Percentiles rank a stretch among this genome's conserved stretches.
Evolutionary conservation across 2,888 invertebrate species (phyloP).

Genomic region (Apomyelois bistriatella): DNA sequence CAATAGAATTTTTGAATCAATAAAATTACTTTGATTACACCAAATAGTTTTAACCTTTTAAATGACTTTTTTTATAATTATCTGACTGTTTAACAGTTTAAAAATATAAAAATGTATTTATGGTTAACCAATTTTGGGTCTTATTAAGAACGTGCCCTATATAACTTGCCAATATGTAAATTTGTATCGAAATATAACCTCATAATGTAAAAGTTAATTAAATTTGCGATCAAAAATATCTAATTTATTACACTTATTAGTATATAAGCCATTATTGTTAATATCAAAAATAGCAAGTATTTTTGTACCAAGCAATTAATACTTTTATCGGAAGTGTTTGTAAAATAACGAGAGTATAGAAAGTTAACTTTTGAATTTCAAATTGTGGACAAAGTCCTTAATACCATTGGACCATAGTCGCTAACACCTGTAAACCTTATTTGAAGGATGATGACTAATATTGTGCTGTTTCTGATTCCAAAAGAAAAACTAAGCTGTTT

Average conservation of each 20-base stretch:
- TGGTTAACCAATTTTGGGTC: background rate
- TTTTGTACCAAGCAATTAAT: slow-evolving; percentile 56
- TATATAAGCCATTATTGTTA: slow-evolving; percentile 38
- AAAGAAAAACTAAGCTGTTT: too few species aligned
- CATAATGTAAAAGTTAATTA: background rate
- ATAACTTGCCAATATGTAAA: background rate
- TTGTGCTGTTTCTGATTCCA: too few species aligned
- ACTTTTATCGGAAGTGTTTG: background rate
- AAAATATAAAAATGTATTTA: background rate
- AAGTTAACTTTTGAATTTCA: background rate
- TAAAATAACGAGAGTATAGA: background rate
- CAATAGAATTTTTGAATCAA: too few species aligned
- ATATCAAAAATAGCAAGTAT: slow-evolving; percentile 48
- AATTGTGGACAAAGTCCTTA: too few species aligned
- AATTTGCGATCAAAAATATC: slow-evolving; percentile 9
- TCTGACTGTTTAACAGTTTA: background rate
- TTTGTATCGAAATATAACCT: background rate
- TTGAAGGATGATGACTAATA: too few species aligned
- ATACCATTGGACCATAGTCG: too few species aligned
- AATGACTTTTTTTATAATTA: too few species aligned
- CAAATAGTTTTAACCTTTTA: too few species aligned
- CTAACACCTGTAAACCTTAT: too few species aligned
- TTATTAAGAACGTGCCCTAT: background rate
- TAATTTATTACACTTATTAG: slow-evolving; percentile 37
- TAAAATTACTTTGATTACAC: too few species aligned